Conservation (phyloP, 1,140 invertebrate genomes). For the Heterodera schachtii region DNA sequence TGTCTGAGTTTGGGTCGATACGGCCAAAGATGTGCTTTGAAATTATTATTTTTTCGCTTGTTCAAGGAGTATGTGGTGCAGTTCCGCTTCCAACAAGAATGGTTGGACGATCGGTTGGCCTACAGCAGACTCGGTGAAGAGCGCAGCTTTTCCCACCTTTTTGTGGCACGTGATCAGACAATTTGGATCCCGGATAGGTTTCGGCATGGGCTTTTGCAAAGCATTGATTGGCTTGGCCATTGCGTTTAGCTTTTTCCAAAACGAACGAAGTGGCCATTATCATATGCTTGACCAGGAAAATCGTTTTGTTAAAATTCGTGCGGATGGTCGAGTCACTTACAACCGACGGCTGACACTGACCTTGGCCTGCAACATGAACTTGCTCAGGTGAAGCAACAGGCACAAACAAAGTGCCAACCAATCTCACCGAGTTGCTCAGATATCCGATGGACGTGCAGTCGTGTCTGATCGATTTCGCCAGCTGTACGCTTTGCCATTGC, state of each 20-base stretch:
- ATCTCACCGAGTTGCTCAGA: background rate
- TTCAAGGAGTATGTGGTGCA: slow-evolving; percentile 63
- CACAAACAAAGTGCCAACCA: no score
- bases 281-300: slow-evolving; percentile 78
- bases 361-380: slow-evolving; percentile 90
- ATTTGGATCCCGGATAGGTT: slow-evolving; percentile 90
- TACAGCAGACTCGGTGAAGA: slow-evolving; percentile 53
- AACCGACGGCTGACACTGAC: slow-evolving; percentile 68
- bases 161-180: slow-evolving; percentile 85
- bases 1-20: background rate
- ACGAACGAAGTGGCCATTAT: slow-evolving; percentile 89
- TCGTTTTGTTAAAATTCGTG: slow-evolving; percentile 42
- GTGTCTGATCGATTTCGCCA: slow-evolving; percentile 87
- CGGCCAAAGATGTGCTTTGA: background rate
- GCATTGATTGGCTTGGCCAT: slow-evolving; percentile 73
- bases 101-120: slow-evolving; percentile 60
- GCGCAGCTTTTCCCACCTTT: slow-evolving; percentile 74
- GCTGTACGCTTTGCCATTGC: slow-evolving; percentile 72
- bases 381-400: slow-evolving; percentile 73
- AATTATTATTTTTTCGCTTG: slow-evolving; percentile 30
- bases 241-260: slow-evolving; percentile 73
- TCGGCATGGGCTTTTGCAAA: background rate
- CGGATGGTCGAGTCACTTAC: slow-evolving; percentile 45
- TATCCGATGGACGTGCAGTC: slow-evolving; percentile 90
- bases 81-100: slow-evolving; percentile 63